Evolutionary conservation across 2,113 vertebrate species (phyloP), one percentile per base, ranked within the genome.

Genomic region (Telmatochromis sp.): DNA sequence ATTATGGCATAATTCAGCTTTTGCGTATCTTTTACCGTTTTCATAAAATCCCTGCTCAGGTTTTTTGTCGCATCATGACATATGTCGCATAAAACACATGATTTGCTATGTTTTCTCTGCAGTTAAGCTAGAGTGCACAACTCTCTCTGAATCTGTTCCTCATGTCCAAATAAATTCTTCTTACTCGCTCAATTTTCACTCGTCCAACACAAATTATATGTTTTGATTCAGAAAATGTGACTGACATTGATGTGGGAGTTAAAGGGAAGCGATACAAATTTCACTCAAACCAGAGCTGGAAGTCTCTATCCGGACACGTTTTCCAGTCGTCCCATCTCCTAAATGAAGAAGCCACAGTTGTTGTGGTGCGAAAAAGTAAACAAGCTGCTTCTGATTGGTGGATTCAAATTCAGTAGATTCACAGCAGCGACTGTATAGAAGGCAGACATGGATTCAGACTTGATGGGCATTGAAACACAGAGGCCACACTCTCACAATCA

Each of bases 341-440:
- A 33, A 19, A 63, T 6, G 58, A 63, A 6, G 17, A 2, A 63
- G 28, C 28, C 58, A 63, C 9, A 1, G 58, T 33, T 63, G 15
- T 7, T 63, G 0, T 35, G 58, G 58, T 63, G 58, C 6, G 0
- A 63, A 4, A 63, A 35, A 33, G 58, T 63, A 63, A 63, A 63
- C 31, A 2, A 19, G 15, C 15, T 63, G 31, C 31, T 63, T 35
- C 58, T 63, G 31, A 4, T 63, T 63, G 58, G 58, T 63, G 31
- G 17, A 63, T 35, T 63, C 17, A 35, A 35, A n/a, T 35, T 35
- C 58, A 63, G 31, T 35, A 63, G 17, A 65, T 65, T 35, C 60
- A 65, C 31, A 35, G 0, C 9, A 63, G 1, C 9, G 17, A 63
- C 58, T 35, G 4, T 63, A 35, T 33, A 63, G 31, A n/a, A n/a